Evolutionary conservation across 2,113 vertebrate genomes (phyloP), one percentile per base, ranked within the genome.

Genomic region (Bubalus kerabau): DNA sequence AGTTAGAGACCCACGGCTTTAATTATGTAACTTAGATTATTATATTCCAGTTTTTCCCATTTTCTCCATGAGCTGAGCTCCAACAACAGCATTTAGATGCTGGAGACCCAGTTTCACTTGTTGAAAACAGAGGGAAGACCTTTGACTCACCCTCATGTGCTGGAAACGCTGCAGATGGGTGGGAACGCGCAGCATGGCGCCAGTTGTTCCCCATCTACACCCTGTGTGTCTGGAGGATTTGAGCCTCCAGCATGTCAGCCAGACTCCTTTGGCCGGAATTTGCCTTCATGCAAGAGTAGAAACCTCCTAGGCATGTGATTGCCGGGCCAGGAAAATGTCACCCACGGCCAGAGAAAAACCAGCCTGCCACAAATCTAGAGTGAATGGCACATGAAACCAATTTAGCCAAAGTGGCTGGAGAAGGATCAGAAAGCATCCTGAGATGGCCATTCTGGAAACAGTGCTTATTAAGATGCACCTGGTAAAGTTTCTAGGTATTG

Each of bases 301-400:
- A 98, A 97, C 74, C 74, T 98, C 92, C 76, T 92, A 94, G 90
- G 97, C 97, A 98, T 98, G 97, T 96, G 83, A 96, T 96, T 62
- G 2, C 60, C 0, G 82, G 93, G 98, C 98, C 98, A 98, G 98
- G 97, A 98, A 98, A 98, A 97, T 98, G 98, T 98, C 97, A 97
- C 95, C 95, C 74, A 90, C 90, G 86, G 92, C 97, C 93, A 98
- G 97, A 98, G 80, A 90, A 98, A 97, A 97, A 71, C 67, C 98
- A 98, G 98, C 95, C 92, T 97, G 97, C 87, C 89, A 76, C 26
- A 5, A 67, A 90, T 93, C 54, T 40, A 43, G 71, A 97, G 62
- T 88, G 94, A 97, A 78, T 96, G 97, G 90, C 97, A 97, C 98
- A 93, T 90, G 96, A 97, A 98, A 97, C 54, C 91, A 96, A 95